Percentiles rank a stretch among this genome's conserved stretches.
These are phyloP conservation scores for Takifugu rubripes DNA, from an alignment of 2,797 vertebrate genomes.

Conservation along the genomic window DNA sequence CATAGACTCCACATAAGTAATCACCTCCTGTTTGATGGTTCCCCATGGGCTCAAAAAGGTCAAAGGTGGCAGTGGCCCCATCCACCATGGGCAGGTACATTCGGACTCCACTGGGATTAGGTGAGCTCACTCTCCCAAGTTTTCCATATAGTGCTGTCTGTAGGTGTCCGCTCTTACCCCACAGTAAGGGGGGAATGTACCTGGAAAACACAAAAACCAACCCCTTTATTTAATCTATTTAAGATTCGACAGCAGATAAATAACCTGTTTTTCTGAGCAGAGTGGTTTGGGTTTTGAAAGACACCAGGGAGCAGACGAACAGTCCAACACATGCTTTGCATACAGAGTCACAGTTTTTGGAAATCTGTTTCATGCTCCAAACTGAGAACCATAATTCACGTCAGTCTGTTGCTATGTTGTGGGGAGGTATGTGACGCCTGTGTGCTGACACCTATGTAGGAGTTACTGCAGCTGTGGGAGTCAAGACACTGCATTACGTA, in stretches of 20 bases:
- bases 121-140: slow-evolving; percentile 90
- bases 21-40: slow-evolving; percentile 91
- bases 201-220: slow-evolving; percentile 61
- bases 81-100: slow-evolving; percentile 95
- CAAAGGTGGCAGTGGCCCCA: slow-evolving; percentile 94
- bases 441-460: slow-evolving; percentile 22
- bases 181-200: slow-evolving; percentile 94
- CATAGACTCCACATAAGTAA: not conserved
- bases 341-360: slow-evolving; percentile 8
- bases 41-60: slow-evolving; percentile 89
- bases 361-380: not conserved
- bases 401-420: slow-evolving; percentile 19
- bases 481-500: slow-evolving; percentile 32
- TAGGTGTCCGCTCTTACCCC: slow-evolving; percentile 97
- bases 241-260: not conserved
- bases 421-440: slow-evolving; percentile 11
- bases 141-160: slow-evolving; percentile 97
- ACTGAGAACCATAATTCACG: slow-evolving; percentile 5
- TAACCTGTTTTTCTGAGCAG: not conserved
- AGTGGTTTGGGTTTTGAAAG: slow-evolving; percentile 11
- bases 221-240: not conserved
- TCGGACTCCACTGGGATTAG: slow-evolving; percentile 86
- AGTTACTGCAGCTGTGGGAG: slow-evolving; percentile 32
- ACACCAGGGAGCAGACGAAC: not conserved
- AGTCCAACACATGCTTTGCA: slow-evolving; percentile 13